Evolutionary conservation across 2,888 invertebrate species (phyloP), one percentile per base, ranked within the genome.

Genomic region (Auanema sp.): DNA sequence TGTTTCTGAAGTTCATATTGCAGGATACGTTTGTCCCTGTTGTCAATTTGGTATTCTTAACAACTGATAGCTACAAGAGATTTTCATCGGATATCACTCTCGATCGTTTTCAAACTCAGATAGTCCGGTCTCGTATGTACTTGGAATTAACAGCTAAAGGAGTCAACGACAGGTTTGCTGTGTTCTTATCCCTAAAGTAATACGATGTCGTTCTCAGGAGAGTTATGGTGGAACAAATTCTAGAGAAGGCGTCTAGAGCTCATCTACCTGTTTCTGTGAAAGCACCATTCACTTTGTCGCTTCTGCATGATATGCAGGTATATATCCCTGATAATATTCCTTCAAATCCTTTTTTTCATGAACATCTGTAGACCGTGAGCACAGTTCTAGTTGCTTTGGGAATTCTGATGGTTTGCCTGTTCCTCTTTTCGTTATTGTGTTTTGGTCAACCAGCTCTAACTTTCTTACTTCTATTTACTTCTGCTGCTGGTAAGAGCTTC

Each of bases 21-120:
- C 57, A 71, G 73, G 82, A 84, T 58, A 84, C 83, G 0, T 78
- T 83, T 56, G 81, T 83, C 16, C 81, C 83, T 1, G 77, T 83
- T 1, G 76, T 84, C 57, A 79, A 78, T 57, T 70, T 82, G 56
- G 77, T 84, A 21, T 83, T 84, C 64, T 70, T 83, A 47, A 53
- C 70, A 14, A 70, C 75, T 6, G 78, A 79, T 16, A 70, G 66
- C 1, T 83, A 77, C 66, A 60, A 66, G 51, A 70, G 75, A 60
- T 83, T 74, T 61, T 54, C 78, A 8, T 68, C 74, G 5, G 83
- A 83, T 64, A 66, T 83, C 59, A 69, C 71, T 41, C 74, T 78
- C 66, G 79, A 77, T 58, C 60, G 74, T 40, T 78, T 72, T 64
- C 78, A 78, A 56, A 74, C 76, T 3, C 71, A 78, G 43, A 79